Conservation (phyloP, 2,113 vertebrate species). For the Elanoides forficatus region DNA sequence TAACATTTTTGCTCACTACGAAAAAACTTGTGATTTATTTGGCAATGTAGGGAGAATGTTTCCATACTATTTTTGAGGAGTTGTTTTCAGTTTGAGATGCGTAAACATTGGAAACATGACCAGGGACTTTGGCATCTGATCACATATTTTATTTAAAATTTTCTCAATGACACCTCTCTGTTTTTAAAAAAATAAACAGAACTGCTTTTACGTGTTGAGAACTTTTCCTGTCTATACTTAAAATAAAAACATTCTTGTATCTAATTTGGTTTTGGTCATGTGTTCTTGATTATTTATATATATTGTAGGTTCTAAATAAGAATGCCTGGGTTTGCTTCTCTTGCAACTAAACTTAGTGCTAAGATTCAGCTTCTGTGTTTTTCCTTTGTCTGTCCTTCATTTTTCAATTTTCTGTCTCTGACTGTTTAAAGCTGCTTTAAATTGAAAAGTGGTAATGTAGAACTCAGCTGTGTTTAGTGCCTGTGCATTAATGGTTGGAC, state of each 20-base stretch:
- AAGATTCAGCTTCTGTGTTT: neutral
- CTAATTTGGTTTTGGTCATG: neutral
- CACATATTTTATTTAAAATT: neutral
- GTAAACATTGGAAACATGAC: neutral
- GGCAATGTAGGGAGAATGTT: neutral
- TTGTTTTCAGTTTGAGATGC: neutral
- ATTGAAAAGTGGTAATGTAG: neutral
- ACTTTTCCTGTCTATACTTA: neutral
- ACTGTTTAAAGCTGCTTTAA: neutral
- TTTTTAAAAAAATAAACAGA: neutral
- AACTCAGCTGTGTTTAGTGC: neutral
- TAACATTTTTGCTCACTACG: neutral
- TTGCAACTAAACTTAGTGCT: neutral
- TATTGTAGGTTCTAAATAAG: neutral
- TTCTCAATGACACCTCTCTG: neutral
- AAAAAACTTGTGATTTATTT: neutral
- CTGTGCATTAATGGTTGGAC: neutral
- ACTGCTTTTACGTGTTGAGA: neutral
- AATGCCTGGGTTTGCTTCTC: neutral
- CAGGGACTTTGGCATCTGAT: neutral
- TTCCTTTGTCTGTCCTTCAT: neutral
- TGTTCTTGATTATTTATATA: neutral
- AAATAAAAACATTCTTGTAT: neutral
- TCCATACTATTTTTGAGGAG: neutral
- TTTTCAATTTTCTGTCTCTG: neutral